These are phyloP conservation scores for Chaenodraco wilsoni DNA, from an alignment of 2,797 vertebrate species.

Conservation along the genomic window DNA sequence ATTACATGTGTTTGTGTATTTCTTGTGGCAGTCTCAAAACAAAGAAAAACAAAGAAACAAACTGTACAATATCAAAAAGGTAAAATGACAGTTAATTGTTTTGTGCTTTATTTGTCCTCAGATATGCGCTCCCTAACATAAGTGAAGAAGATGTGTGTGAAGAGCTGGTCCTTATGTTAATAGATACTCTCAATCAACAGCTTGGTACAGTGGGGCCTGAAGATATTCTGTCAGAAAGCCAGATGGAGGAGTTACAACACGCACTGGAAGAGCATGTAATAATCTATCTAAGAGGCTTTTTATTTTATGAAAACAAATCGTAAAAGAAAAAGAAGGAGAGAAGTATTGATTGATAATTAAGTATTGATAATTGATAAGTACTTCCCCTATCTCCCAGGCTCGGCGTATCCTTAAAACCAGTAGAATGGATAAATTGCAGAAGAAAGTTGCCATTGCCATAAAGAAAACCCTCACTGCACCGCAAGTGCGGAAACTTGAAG, in stretches of 20 bases:
- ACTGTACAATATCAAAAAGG: neutral
- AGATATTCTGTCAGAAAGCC: constrained; percentile 66
- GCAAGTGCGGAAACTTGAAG: constrained; percentile 74
- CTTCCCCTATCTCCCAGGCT: constrained; percentile 54
- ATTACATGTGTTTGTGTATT: neutral
- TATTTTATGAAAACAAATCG: neutral
- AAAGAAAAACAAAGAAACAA: neutral
- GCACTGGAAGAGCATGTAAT: constrained; percentile 72
- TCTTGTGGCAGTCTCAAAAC: neutral
- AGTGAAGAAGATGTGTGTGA: constrained; percentile 80
- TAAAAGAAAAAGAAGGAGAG: neutral
- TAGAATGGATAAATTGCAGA: constrained; percentile 67
- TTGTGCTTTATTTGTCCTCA: constrained; percentile 39
- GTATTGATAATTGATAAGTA: constrained; percentile 4
- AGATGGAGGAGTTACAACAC: constrained; percentile 76
- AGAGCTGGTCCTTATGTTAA: constrained; percentile 79
- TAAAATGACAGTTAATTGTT: neutral
- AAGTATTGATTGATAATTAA: constrained; percentile 4
- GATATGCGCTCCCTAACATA: constrained; percentile 75
- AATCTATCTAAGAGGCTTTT: constrained; percentile 1
- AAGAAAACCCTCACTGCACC: constrained; percentile 84
- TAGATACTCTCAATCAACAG: constrained; percentile 75
- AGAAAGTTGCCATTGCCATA: constrained; percentile 77
- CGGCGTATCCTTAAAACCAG: constrained; percentile 79
- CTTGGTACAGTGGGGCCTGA: constrained; percentile 79